Conservation (phyloP, 2,888 invertebrate species). For the Spodoptera littoralis region DNA sequence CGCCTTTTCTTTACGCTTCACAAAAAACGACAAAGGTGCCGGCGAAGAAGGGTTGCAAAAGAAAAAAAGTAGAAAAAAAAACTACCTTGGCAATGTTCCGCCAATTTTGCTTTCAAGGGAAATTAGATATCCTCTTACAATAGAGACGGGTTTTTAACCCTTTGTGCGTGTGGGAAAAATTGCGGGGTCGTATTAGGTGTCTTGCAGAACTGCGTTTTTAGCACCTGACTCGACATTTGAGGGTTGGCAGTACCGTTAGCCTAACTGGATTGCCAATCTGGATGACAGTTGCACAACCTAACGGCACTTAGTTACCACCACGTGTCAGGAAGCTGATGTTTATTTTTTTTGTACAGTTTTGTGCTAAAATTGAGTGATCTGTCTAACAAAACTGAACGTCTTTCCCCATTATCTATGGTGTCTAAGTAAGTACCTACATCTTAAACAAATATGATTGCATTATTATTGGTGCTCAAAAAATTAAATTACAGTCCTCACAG, state of each 20-base stretch:
- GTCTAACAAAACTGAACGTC: too few species aligned
- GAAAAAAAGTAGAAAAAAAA: constrained; percentile 68
- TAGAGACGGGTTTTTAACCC: constrained; percentile 78
- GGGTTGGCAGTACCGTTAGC: constrained; percentile 47
- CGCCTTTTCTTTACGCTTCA: constrained; percentile 88
- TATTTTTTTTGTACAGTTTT: too few species aligned
- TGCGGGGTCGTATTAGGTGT: constrained; percentile 67
- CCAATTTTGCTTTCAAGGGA: constrained; percentile 88
- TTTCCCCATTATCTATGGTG: too few species aligned
- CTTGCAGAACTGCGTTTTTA: constrained; percentile 51
- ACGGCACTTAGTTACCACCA: constrained; percentile 26
- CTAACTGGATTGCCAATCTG: constrained; percentile 36
- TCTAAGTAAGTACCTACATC: too few species aligned
- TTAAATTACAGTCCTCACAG: too few species aligned
- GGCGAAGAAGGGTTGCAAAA: constrained; percentile 77
- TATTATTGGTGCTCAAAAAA: too few species aligned
- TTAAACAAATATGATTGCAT: too few species aligned
- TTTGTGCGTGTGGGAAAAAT: constrained; percentile 85
- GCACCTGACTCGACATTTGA: constrained; percentile 64
- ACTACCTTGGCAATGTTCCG: constrained; percentile 84
- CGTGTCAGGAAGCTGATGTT: not conserved
- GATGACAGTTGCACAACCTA: constrained; percentile 23
- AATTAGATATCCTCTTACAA: constrained; percentile 88
- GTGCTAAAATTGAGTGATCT: too few species aligned
- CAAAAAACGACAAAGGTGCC: constrained; percentile 79